Conservation (phyloP, 2,113 vertebrate species). For the Cyprinodon brontotheroides region DNA sequence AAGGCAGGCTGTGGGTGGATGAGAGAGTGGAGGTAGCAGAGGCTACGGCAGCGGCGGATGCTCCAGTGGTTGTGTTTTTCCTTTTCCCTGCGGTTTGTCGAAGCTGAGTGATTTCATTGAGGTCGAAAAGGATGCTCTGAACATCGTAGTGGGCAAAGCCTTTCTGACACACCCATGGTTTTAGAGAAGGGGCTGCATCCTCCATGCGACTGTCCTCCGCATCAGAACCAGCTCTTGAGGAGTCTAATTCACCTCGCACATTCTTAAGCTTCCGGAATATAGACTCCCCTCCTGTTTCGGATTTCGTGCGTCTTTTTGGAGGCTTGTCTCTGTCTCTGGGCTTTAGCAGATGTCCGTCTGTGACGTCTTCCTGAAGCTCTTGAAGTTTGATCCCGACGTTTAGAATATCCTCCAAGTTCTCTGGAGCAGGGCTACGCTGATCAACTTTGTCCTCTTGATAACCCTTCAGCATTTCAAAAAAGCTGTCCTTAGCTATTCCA, state of each 20-base stretch:
- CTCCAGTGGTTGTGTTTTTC: constrained; percentile 93
- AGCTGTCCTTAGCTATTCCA: constrained; percentile 88
- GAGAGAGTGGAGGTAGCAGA: constrained; percentile 86
- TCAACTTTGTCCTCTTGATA: constrained; percentile 89
- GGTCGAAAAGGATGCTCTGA: constrained; percentile 93
- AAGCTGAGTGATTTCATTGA: constrained; percentile 87
- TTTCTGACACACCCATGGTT: constrained; percentile 90
- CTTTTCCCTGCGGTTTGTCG: constrained; percentile 88
- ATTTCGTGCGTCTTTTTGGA: constrained; percentile 93
- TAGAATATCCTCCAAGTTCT: constrained; percentile 88
- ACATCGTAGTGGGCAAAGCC: constrained; percentile 95
- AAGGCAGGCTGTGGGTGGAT: constrained; percentile 81
- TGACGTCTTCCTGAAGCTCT: constrained; percentile 86
- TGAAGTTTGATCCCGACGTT: constrained; percentile 73
- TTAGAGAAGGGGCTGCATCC: constrained; percentile 76
- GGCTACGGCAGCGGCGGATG: constrained; percentile 90
- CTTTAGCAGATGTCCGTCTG: constrained; percentile 76
- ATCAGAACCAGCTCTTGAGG: constrained; percentile 83
- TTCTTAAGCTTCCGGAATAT: constrained; percentile 95
- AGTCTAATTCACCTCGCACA: constrained; percentile 88
- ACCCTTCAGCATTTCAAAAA: constrained; percentile 91
- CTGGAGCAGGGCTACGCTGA: constrained; percentile 83
- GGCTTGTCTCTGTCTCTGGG: constrained; percentile 92
- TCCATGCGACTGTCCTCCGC: constrained; percentile 88
- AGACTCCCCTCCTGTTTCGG: constrained; percentile 93